Evolutionary conservation across 2,888 invertebrate genomes (phyloP), one percentile per base, ranked within the genome.

Genomic region (Pediacus dermestoides): DNA sequence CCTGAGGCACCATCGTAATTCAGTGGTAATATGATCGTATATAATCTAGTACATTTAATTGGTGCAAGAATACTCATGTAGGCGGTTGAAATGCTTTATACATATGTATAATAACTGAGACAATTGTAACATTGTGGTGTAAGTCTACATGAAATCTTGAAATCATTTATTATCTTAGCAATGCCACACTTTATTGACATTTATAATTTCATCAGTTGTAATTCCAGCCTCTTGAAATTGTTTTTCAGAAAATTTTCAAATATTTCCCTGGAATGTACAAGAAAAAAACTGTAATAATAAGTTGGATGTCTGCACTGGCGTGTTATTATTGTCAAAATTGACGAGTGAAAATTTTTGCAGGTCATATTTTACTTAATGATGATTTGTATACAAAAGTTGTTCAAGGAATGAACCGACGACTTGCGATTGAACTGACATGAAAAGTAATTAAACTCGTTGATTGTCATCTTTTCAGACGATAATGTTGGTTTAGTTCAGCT

Each of bases 21-120:
- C 61, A 63, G 61, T 57, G 52, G 61, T 60, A 63, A 63, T 61
- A 60, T 58, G 60, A 61, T 60, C 62, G 56, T 61, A 61, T 59
- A 61, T 59, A 61, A 61, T 60, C 53, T 55, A 55, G 52, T 47
- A 54, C 55, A 52, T 60, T 62, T 62, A 63, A 63, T 63, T 63
- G 62, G 62, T 55, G 58, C 55, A 55, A 53, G 58, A 52, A 53
- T 55, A 56, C 54, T 49, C 48, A 53, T 48, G 61, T 61, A 53
- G 60, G 61, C 58, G 60, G 48, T 35, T 44, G 39, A 42, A 48
- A 50, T 48, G 51, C 49, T 52, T 52, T 53, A 40, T 46, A 46
- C 46, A 46, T 43, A 42, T 37, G 40, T 41, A 46, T 44, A 42
- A 44, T 40, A 46, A 45, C 40, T 44, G 36, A 46, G 37, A 39